These are phyloP conservation scores for Trialeurodes vaporariorum DNA, from an alignment of 1,140 invertebrate species.

Conservation along the genomic window DNA sequence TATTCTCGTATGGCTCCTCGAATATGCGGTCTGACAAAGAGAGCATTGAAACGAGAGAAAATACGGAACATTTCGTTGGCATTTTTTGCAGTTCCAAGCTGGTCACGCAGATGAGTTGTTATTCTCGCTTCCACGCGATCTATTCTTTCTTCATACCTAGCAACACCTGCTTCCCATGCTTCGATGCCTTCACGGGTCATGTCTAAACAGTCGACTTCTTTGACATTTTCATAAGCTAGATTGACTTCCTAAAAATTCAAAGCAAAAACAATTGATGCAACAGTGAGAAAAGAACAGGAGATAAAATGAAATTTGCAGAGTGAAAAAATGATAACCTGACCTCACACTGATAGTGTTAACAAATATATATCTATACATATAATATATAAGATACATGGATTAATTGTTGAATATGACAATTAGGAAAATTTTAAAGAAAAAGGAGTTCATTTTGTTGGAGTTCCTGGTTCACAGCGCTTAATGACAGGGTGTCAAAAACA, in stretches of 20 bases:
- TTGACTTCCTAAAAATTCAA: conserved; percentile 60
- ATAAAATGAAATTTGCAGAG: too few relatives aligned
- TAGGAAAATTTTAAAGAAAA: too few relatives aligned
- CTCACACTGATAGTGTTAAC: background rate
- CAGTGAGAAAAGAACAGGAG: background rate
- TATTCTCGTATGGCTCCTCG: conserved; percentile 97
- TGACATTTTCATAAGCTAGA: conserved; percentile 95
- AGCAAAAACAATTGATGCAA: background rate
- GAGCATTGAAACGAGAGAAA: conserved; percentile 94
- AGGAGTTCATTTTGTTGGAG: background rate
- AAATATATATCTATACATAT: background rate
- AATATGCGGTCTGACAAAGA: conserved; percentile 97
- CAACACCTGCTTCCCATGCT: conserved; percentile 92
- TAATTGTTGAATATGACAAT: too few relatives aligned
- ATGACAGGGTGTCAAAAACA: too few relatives aligned
- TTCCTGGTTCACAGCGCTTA: too few relatives aligned
- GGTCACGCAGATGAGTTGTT: conserved; percentile 89
- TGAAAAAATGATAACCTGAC: too few relatives aligned
- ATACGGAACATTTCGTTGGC: conserved; percentile 99
- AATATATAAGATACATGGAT: background rate
- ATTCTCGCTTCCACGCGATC: conserved; percentile 83
- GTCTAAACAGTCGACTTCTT: conserved; percentile 96
- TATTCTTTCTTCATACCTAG: conserved; percentile 93
- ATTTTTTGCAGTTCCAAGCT: conserved; percentile 95
- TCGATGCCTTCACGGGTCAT: conserved; percentile 93